Percentiles rank a stretch among this genome's conserved stretches.
Evolutionary conservation across 2,113 vertebrate species (phyloP).

Genomic region (Antechinus flavipes): DNA sequence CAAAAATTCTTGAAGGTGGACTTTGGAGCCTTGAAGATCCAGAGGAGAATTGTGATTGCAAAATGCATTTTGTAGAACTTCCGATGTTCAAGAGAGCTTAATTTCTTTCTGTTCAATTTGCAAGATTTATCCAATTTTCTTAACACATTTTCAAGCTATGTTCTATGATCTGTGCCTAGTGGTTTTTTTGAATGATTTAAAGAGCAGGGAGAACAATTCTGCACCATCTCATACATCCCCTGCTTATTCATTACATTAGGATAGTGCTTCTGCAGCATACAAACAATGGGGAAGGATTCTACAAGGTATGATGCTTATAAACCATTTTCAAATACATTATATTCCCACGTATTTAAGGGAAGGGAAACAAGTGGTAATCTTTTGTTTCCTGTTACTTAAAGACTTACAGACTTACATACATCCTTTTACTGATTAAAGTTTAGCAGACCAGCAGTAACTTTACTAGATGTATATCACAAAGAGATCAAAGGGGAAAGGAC

Average conservation of each 20-base stretch:
- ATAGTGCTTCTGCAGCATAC: not conserved
- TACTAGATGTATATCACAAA: not conserved
- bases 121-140: not conserved
- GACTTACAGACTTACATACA: not conserved
- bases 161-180: not conserved
- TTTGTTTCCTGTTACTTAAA: not conserved
- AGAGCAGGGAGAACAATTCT: not conserved
- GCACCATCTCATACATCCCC: not conserved
- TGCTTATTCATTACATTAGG: not conserved
- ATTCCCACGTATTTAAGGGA: not conserved
- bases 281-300: conserved; percentile 12
- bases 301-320: not conserved
- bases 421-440: not conserved
- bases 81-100: not conserved
- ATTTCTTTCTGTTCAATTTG: not conserved
- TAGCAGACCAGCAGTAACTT: not conserved
- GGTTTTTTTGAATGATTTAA: not conserved
- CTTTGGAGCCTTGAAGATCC: not conserved
- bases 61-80: not conserved
- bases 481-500: not conserved
- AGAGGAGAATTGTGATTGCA: not conserved
- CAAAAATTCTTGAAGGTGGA: not conserved
- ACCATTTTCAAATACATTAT: not conserved
- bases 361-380: not conserved
- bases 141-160: not conserved